Base-by-base conservation (phyloP, 1,140 invertebrate genomes). In the Drosophila persimilis region DNA sequence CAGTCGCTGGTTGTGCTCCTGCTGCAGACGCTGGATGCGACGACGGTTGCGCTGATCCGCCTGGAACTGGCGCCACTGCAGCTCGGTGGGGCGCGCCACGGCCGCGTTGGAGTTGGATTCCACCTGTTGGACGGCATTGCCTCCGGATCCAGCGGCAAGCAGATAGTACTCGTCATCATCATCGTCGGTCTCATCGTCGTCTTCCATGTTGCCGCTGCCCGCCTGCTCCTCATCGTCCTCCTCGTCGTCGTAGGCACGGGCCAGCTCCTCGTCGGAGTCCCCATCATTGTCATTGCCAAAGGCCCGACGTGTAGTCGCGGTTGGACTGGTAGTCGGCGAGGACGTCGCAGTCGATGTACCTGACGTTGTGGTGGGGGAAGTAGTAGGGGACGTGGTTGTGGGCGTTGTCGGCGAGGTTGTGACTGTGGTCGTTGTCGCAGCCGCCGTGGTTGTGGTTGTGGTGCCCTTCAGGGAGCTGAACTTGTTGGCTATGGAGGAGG, bases 1-100 rank as follows among this genome's bases (percentile, higher is more conserved):
- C 1, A 86, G 53, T 6, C 63, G 75, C 24, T 84, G 71, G 26
- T 89, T 88, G 3, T 89, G 72, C 48, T 88, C 66, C 9, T 64
- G 72, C 43, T 88, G 84, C 39, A 88, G 67, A 6, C 72, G 79
- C 29, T 88, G 77, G 11, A 88, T 46, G 35, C 79, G 83, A 0
- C 83, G 83, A 0, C 83, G 83, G 24, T 78, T 81, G 73, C 81
- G 81, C 50, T 81, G 63, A 11, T 77, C 73, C 46, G 54, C 13
- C 66, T 85, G 79, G 59, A 52, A 88, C 26, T 88, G 84, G 9
- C 66, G 83, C 84, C 84, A 88, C 61, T 78, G 66, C 13, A 67
- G 44, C n/a, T 80, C 74, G 11, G 71, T 51, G 8, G 73, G 83
- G 0, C 76, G 73, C 9, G 57, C 51, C 15, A 73, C 50, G 26